Base-by-base conservation (phyloP, 2,888 invertebrate species). In the Anodontia alba region DNA sequence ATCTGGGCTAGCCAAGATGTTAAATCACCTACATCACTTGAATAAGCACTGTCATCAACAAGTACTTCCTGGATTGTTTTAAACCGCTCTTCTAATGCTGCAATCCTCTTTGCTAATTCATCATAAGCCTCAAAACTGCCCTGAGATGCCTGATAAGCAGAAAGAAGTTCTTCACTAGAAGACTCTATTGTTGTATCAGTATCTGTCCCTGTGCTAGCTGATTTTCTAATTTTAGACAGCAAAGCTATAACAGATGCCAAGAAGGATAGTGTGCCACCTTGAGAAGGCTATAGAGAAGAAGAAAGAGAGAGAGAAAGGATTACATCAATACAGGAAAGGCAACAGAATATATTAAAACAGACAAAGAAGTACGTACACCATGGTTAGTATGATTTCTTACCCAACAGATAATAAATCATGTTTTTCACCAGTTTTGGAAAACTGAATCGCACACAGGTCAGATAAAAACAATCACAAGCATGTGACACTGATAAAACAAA, bases 1-100 rank as follows among this genome's bases (percentile, higher is more conserved):
- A 87, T 87, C 20, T 83, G 78, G 17, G 80, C 75, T 29, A 88
- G 73, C 86, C 84, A 87, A 17, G 70, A 36, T 31, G 76, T 83
- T 0, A 90, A 76, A 36, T 88, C 87, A 38, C 81, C 46, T 0
- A 89, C 80, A 57, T 88, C 87, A 79, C 78, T 87, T 10, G 62
- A 10, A 71, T 87, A 86, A 26, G 82, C 83, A 72, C 85, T 86
- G 76, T 88, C 87, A 76, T 84, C 85, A 69, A 85, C 54, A 0
- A 86, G 46, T 54, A 82, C 76, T 23, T 87, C 82, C 72, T 87
- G 87, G 83, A 90, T 85, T 31, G 80, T 1, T 51, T 79, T 82
- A 42, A 90, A 86, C 23, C 84, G 81, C 33, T 89, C 89, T 67
- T 90, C 90, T n/a, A 89, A 71, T 0, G 62, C 73, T 5, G 43